A percentile compares a stretch with the other conserved stretches of the same genome.
Evolutionary conservation across 2,113 vertebrate genomes (phyloP).

Genomic region (Cynopterus brachyotis): DNA sequence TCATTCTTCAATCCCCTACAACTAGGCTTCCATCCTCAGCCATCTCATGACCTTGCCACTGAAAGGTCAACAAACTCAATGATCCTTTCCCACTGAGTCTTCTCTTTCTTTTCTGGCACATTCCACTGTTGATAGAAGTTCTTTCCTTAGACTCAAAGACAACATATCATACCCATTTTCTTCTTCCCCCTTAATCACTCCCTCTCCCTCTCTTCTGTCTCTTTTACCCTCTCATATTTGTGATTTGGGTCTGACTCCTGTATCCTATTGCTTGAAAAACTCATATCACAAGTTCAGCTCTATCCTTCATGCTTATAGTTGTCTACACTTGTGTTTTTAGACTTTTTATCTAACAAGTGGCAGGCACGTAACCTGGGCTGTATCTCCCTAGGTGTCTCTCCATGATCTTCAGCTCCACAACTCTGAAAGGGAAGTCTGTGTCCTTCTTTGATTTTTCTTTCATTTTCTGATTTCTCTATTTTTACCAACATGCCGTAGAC

Average conservation of each 20-base stretch:
- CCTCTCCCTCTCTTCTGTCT: background rate
- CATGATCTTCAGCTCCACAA: background rate
- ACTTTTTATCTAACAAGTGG: background rate
- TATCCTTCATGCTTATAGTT: background rate
- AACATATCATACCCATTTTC: fast-evolving
- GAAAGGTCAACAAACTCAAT: background rate
- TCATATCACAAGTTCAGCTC: background rate
- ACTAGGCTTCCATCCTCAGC: background rate
- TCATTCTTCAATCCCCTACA: background rate
- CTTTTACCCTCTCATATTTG: background rate
- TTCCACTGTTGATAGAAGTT: background rate
- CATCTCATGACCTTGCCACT: background rate
- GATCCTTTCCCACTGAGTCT: background rate
- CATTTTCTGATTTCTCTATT: background rate
- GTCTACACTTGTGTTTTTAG: background rate
- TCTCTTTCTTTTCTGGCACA: background rate
- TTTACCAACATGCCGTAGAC: background rate
- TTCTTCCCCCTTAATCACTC: background rate
- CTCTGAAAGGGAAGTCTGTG: background rate
- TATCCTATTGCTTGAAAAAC: background rate
- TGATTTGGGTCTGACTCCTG: background rate
- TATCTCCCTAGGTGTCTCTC: background rate
- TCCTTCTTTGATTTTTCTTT: background rate
- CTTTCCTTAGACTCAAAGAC: background rate
- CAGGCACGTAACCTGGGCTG: fast-evolving